Evolutionary conservation across 2,888 invertebrate genomes (phyloP).

Genomic region (Tetragnatha montana): DNA sequence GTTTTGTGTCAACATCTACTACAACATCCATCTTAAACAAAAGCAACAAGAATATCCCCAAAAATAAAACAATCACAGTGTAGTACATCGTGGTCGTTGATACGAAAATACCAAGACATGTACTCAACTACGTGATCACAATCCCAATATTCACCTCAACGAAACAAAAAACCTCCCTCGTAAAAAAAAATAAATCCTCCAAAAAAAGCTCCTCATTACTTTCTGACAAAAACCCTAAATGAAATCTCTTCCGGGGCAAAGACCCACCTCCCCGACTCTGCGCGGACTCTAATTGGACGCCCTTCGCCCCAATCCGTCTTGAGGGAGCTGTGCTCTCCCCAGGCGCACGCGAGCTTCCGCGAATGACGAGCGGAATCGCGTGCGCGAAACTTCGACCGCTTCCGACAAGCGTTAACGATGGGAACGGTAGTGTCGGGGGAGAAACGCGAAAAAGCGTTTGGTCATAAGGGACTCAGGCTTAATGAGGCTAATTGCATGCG

Average conservation of each 20-base stretch:
- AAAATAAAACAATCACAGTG: too few species aligned
- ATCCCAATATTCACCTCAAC: too few species aligned
- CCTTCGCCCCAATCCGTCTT: slow-evolving; percentile 42
- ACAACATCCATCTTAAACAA: too few species aligned
- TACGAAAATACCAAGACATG: too few species aligned
- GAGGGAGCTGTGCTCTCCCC: slow-evolving; percentile 18
- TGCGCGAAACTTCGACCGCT: slow-evolving; percentile 53
- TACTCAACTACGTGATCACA: too few species aligned
- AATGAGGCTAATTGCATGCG: not conserved
- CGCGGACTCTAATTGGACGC: slow-evolving; percentile 29
- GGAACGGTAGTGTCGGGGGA: not conserved
- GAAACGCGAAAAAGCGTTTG: not conserved
- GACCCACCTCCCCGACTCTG: not conserved
- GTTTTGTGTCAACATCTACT: too few species aligned
- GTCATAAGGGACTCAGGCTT: not conserved
- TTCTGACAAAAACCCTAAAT: slow-evolving; percentile 36
- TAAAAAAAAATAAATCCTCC: not conserved
- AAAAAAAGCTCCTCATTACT: slow-evolving; percentile 18
- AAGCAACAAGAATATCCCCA: too few species aligned
- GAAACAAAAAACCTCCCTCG: too few species aligned
- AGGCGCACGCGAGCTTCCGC: slow-evolving; percentile 43
- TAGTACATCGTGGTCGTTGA: too few species aligned
- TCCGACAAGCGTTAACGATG: slow-evolving; percentile 62
- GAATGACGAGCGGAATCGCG: not conserved
- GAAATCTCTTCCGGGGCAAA: slow-evolving; percentile 26